Evolutionary conservation across 2,113 vertebrate genomes (phyloP).

Genomic region (Azemiops feae): DNA sequence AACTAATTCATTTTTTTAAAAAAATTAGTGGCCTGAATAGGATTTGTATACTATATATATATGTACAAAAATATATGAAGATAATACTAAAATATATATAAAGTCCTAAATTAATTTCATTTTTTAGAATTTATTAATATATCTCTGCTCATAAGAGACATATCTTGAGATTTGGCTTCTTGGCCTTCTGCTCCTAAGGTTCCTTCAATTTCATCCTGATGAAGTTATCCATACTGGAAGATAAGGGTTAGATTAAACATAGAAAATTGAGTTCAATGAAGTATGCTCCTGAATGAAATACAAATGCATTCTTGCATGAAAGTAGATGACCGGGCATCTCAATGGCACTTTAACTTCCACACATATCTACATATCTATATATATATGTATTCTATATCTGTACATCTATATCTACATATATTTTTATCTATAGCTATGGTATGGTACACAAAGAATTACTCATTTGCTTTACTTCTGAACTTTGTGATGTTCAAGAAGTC

Average conservation of each 20-base stretch:
- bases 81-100: not conserved
- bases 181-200: not conserved
- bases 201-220: conserved; percentile 27
- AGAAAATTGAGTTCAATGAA: not conserved
- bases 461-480: not conserved
- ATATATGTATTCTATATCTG: too few species aligned
- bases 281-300: not conserved
- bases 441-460: not conserved
- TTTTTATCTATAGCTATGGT: too few species aligned
- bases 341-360: not conserved
- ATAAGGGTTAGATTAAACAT: not conserved
- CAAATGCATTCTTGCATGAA: not conserved
- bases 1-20: not conserved
- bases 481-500: not conserved
- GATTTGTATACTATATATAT: not conserved
- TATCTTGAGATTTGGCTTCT: conserved; percentile 13
- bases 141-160: conserved; percentile 29
- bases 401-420: too few species aligned
- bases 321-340: not conserved
- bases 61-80: not conserved
- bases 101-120: not conserved
- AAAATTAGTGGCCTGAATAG: not conserved
- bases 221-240: conserved; percentile 37
- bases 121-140: not conserved
- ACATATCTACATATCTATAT: too few species aligned